Base-by-base conservation (phyloP, 30 jellyfish, hydroid and myxozoan species). In the Aurelia aurita region DNA sequence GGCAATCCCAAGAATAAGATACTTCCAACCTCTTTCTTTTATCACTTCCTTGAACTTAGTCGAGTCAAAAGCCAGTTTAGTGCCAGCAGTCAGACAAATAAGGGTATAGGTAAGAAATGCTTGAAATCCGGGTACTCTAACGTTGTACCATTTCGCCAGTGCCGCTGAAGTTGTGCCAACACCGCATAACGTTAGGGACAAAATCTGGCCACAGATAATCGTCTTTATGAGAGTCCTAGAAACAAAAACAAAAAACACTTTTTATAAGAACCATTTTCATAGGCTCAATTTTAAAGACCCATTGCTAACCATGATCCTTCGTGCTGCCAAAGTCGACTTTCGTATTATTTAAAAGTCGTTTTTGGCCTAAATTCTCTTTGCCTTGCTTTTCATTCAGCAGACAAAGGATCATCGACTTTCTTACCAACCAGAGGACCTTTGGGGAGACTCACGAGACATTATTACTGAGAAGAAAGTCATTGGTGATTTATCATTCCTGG, bases 161-260 rank as follows among this genome's bases (percentile, higher is more conserved):
- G 96, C 99, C 3, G 99, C 93, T 0, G 96, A 86, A 31, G 97
- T 54, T 20, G 99, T 94, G 35, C 99, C 99, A 51, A 88, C 87
- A 58, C 99, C 90, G 44, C 99, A 88, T 29, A 94, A 80, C 66
- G 94, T 78, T 14, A 94, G 78, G 16, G 99, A 94, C 28, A 94
- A 80, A 19, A 94, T 55, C 91, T 94, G 99, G 22, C 99, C 99
- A 60, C 96, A 79, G 7, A 78, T 34, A 19, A 94, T 79, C 8
- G 97, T 94, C 84, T 94, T 94, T 46, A 84, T 45, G 57, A 94
- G 46, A 3, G 90, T 44, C 65, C 97, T 92, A 70, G 44, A 80
- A 58, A 74, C 49, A 25, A 74, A 15, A 74, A 8, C n/a, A n/a
- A n/a, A n/a, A 39, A 1, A 39, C 9, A 39, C 0, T 39, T 9